These are phyloP conservation scores for Zaprionus gabonicus DNA, from an alignment of 1,140 invertebrate genomes.

Conservation along the genomic window DNA sequence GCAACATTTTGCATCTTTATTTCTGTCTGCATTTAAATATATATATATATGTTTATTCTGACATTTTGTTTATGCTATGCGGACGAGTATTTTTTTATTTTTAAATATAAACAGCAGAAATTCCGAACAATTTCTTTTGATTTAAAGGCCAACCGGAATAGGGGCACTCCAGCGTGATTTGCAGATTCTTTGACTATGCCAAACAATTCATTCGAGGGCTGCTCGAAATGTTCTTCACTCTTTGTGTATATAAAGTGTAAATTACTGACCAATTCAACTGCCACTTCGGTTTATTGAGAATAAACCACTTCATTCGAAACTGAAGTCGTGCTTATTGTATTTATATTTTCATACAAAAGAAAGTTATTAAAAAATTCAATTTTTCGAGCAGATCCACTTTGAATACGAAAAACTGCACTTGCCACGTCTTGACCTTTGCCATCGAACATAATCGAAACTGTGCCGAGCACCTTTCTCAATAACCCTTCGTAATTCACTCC, in stretches of 20 bases:
- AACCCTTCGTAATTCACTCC: constrained; percentile 39
- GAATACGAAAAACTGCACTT: constrained; percentile 39
- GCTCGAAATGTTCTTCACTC: not conserved
- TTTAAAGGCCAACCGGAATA: not conserved
- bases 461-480: constrained; percentile 42
- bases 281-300: not conserved
- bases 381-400: constrained; percentile 18
- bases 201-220: not conserved
- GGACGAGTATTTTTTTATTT: not conserved
- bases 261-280: not conserved
- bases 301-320: not conserved
- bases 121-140: not conserved
- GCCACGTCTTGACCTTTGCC: constrained; percentile 36
- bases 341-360: not conserved
- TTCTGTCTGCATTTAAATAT: constrained; percentile 2
- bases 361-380: constrained; percentile 25
- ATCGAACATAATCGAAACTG: constrained; percentile 54
- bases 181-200: not conserved
- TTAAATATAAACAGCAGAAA: not conserved
- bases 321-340: not conserved
- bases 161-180: not conserved
- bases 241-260: not conserved
- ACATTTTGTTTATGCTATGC: not conserved
- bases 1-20: constrained; percentile 18
- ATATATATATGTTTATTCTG: not conserved